A percentile compares a stretch with the other conserved stretches of the same genome.
phyloP scores from a whole-genome alignment of 2,797 vertebrate genomes.

The Phalanger gymnotis region DNA sequence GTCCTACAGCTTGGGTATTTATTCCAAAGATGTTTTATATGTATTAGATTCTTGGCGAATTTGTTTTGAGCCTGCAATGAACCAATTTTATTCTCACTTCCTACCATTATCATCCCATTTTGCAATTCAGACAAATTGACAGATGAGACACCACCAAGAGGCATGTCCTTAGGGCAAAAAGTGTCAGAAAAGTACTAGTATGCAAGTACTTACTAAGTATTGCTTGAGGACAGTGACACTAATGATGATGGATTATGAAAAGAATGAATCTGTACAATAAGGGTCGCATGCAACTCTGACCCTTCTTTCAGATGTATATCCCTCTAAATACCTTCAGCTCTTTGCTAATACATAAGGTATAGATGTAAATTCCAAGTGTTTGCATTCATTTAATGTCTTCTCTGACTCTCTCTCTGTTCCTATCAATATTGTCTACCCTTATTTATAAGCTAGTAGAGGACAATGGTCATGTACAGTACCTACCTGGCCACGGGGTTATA shows the following conservation, averaged over 20 bases:
- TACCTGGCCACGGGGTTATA: neutral
- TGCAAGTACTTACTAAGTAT: neutral
- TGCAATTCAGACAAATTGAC: neutral
- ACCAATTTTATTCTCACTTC: neutral
- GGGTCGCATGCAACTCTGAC: neutral
- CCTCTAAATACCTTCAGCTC: neutral
- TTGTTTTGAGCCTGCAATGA: neutral
- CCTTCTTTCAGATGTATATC: neutral
- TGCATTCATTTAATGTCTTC: neutral
- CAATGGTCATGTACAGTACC: neutral
- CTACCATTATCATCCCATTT: neutral
- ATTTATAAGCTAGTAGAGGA: conserved; percentile 27
- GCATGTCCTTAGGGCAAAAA: neutral
- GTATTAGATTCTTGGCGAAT: neutral
- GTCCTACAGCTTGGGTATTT: conserved; percentile 29
- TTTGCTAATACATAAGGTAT: conserved; percentile 40
- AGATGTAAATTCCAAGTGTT: conserved; percentile 16
- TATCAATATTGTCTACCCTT: conserved; percentile 10
- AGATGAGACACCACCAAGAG: neutral
- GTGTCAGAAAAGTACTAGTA: neutral
- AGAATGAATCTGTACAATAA: neutral
- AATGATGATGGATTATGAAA: neutral
- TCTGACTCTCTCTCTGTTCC: conserved; percentile 8
- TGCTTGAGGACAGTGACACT: neutral
- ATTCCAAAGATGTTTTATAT: conserved; percentile 5